phyloP scores from a whole-genome alignment of 2,113 vertebrate genomes.

The Bolborhynchus lineola region DNA sequence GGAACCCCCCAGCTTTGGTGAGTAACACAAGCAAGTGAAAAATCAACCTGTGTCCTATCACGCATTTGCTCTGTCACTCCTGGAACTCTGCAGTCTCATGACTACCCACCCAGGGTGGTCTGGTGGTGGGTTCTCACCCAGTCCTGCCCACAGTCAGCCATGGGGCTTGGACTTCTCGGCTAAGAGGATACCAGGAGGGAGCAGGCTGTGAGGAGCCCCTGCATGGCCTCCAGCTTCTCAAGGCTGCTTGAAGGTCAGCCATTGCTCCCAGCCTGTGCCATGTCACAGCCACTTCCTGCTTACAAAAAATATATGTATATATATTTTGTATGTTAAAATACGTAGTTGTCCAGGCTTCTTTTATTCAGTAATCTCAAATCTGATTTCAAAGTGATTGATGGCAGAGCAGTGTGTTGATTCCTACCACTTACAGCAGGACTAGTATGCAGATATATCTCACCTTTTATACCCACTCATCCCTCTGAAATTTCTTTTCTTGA shows the following conservation, averaged over 20 bases:
- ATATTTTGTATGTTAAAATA: background rate
- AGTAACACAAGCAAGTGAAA: background rate
- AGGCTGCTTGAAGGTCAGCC: background rate
- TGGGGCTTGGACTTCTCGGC: background rate
- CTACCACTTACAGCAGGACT: background rate
- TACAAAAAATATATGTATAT: background rate
- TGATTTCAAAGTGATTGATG: background rate
- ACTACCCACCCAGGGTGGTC: rapidly evolving
- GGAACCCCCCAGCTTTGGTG: background rate
- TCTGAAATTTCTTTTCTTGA: background rate
- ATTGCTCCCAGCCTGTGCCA: rapidly evolving
- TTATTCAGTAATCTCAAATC: background rate
- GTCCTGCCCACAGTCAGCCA: rapidly evolving
- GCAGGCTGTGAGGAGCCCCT: background rate
- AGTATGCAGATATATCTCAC: background rate
- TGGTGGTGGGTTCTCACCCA: rapidly evolving
- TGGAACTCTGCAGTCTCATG: background rate
- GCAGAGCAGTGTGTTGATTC: background rate
- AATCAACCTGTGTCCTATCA: background rate
- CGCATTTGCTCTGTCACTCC: background rate
- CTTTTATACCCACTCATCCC: background rate
- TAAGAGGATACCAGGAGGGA: background rate
- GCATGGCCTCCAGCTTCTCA: rapidly evolving
- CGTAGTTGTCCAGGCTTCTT: background rate
- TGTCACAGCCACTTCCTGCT: background rate